A percentile compares a stretch with the other conserved stretches of the same genome.
Conservation (phyloP, 2,797 vertebrate genomes). For the Enteromius paludinosus region DNA sequence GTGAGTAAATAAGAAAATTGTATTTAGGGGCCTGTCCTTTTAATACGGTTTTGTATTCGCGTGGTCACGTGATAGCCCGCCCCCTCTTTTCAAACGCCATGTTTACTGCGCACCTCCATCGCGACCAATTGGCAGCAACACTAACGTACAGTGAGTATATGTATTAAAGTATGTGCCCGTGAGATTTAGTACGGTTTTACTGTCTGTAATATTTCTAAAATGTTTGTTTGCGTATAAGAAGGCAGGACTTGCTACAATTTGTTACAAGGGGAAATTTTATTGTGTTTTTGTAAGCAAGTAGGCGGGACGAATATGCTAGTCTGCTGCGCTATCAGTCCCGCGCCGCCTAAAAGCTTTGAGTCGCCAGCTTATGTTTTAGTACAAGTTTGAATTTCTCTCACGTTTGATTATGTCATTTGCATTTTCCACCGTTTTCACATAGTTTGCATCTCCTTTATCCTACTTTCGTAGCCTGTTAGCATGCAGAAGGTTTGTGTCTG, state of each 20-base stretch:
- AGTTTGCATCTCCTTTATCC: background rate
- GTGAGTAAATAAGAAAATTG: background rate
- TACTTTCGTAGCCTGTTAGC: background rate
- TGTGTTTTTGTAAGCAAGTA: constrained; percentile 21
- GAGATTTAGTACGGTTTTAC: background rate
- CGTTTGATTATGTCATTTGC: background rate
- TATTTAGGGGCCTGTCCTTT: background rate
- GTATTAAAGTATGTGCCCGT: background rate
- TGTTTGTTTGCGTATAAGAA: background rate
- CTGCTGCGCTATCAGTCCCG: background rate
- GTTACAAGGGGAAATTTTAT: background rate
- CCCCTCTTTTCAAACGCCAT: constrained; percentile 63
- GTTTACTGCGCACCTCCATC: constrained; percentile 46
- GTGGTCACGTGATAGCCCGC: constrained; percentile 58
- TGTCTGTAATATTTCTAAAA: background rate
- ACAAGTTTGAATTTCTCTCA: background rate
- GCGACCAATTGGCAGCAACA: background rate
- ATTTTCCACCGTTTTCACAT: background rate
- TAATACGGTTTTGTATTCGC: background rate
- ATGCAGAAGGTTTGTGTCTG: background rate
- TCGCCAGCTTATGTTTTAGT: background rate
- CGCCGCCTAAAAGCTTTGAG: background rate
- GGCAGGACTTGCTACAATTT: background rate
- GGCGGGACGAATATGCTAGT: constrained; percentile 26
- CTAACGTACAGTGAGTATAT: constrained; percentile 36